These are phyloP conservation scores for Penaeus chinensis DNA, from an alignment of 1,140 invertebrate species.

Conservation along the genomic window DNA sequence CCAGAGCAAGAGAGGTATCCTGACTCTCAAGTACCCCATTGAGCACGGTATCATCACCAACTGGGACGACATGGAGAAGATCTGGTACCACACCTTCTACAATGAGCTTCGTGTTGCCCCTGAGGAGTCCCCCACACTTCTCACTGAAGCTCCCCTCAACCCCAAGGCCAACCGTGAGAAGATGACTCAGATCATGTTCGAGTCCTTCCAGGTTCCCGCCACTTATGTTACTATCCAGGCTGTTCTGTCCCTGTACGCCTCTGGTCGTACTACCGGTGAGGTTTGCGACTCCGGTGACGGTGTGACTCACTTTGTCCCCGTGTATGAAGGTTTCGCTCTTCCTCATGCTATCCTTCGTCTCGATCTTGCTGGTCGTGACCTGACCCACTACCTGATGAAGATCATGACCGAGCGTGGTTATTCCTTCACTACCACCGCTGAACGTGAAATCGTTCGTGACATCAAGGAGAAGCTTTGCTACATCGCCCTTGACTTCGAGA, in stretches of 20 bases:
- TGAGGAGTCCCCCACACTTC: conserved; percentile 90
- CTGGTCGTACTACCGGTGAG: too few relatives aligned
- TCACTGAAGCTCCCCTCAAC: conserved; percentile 93
- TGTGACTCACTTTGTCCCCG: conserved; percentile 68
- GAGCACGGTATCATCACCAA: conserved; percentile 96
- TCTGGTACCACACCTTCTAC: conserved; percentile 97
- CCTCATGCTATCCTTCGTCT: conserved; percentile 52
- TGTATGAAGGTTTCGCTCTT: conserved; percentile 53
- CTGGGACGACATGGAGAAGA: conserved; percentile 98
- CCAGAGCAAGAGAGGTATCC: conserved; percentile 90
- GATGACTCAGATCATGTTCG: conserved; percentile 78
- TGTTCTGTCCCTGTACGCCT: too few relatives aligned
- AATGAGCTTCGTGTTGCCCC: conserved; percentile 94
- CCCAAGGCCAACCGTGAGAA: conserved; percentile 86
- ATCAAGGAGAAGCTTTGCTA: conserved; percentile 78
- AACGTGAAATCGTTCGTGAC: conserved; percentile 77
- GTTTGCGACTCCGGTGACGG: conserved; percentile 39
- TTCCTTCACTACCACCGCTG: conserved; percentile 65
- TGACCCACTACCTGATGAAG: conserved; percentile 73
- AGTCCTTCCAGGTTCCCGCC: conserved; percentile 68
- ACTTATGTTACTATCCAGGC: background rate
- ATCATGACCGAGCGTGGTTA: conserved; percentile 70
- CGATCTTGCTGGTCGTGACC: conserved; percentile 70
- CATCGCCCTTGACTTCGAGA: conserved; percentile 47
- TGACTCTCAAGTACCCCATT: conserved; percentile 92